Base-by-base conservation (phyloP, 92 coral and sea anemone species). In the Porites rus region DNA sequence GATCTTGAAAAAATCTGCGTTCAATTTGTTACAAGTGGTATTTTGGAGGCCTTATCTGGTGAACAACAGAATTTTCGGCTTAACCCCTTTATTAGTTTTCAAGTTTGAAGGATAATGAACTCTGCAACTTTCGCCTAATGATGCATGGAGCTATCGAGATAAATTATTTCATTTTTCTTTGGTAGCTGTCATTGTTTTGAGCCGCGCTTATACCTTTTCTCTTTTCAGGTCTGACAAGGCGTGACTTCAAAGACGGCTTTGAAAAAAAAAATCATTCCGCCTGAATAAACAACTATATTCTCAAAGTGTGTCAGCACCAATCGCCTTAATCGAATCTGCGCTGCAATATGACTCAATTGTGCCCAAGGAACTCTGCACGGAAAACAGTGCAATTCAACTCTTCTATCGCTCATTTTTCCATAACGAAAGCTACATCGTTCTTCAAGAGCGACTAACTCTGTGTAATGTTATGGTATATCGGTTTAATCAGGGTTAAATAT, bases 271-370 rank as follows among this genome's bases (percentile, higher is more conserved):
- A 16, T n/a, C 78, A 52, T 83, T 83, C 87, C 80, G 87, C 87
- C 72, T 83, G 87, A 83, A 83, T 74, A 83, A 73, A 83, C 80
- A 83, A 61, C 87, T 74, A 73, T 83, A 71, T 83, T 83, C 78
- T 83, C 50, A 58, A 25, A 81, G 53, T 69, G 77, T 69, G 59
- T 60, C 53, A 74, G 22, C 70, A 62, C 86, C 16, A 83, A 83
- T 62, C 60, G 74, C 53, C 61, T 63, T 73, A 73, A 83, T 83
- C 71, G 53, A 83, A 73, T 74, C 24, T 52, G 20, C 76, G 87
- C 51, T 63, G 73, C 53, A 25, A 22, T 43, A 62, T 74, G 73
- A 61, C 43, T 38, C 46, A 54, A 43, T 19, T 46, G 13, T 64
- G 46, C 46, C 46, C 7, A 38, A 38, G 46, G 46, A 72, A 83